Conservation (phyloP, 2,888 invertebrate species). For the Drosophila atroscutellata region DNA sequence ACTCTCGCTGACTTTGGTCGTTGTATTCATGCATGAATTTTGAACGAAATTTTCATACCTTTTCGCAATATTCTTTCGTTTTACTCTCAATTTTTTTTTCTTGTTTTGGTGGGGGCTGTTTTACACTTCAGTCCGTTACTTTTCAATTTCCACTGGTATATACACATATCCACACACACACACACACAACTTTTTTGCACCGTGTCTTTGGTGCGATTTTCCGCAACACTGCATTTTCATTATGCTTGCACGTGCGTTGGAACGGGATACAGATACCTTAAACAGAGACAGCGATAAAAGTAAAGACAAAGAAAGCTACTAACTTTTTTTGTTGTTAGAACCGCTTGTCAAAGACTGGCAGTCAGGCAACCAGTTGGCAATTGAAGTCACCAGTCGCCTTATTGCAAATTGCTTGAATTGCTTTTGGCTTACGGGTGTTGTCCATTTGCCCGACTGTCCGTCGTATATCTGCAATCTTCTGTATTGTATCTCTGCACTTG, state of each 20-base stretch:
- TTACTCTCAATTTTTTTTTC: conserved; percentile 24
- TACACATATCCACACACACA: conserved; percentile 5
- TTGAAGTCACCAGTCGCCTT: conserved; percentile 64
- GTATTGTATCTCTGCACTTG: conserved; percentile 23
- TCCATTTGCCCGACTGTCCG: conserved; percentile 1
- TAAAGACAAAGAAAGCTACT: conserved; percentile 50
- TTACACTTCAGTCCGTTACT: conserved; percentile 73
- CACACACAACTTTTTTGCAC: conserved; percentile 43
- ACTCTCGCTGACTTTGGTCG: conserved; percentile 43
- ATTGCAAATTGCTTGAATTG: conserved; percentile 78
- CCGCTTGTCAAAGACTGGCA: conserved; percentile 52
- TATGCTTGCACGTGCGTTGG: conserved; percentile 66
- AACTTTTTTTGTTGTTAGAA: conserved; percentile 28
- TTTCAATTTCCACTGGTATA: conserved; percentile 72
- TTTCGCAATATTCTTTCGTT: conserved; percentile 70
- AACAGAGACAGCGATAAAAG: conserved; percentile 22
- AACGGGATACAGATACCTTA: conserved; percentile 31
- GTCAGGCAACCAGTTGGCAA: conserved; percentile 47
- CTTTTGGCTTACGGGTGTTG: conserved; percentile 60
- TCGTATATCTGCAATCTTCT: conserved; percentile 20
- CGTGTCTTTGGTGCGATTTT: conserved; percentile 75
- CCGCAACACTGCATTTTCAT: conserved; percentile 77
- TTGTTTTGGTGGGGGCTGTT: conserved; percentile 35
- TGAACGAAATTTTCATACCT: conserved; percentile 76
- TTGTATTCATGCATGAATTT: conserved; percentile 79